Evolutionary conservation across 2,888 invertebrate genomes (phyloP).

Genomic region (Heliconius hortense): DNA sequence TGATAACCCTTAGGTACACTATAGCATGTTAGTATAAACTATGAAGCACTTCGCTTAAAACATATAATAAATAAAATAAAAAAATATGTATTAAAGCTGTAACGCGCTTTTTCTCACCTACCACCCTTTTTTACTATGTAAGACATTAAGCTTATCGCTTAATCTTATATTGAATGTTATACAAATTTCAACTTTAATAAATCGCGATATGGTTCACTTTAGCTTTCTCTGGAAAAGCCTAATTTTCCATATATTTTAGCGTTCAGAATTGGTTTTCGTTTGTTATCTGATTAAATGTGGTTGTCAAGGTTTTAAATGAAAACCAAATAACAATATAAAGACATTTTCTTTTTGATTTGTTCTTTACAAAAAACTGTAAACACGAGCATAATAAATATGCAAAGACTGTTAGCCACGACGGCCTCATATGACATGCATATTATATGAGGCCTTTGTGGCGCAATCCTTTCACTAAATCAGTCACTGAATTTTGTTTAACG

Average conservation of each 20-base stretch:
- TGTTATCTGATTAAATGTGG: slow-evolving; percentile 31
- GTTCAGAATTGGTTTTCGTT: slow-evolving; percentile 14
- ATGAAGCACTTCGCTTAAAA: background rate
- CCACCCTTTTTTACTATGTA: slow-evolving; percentile 11
- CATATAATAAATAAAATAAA: background rate
- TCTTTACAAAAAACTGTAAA: background rate
- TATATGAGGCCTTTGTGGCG: no score
- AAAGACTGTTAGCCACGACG: no score
- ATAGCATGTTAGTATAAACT: background rate
- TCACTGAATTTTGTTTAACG: no score
- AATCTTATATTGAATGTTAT: background rate
- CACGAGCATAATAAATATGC: no score
- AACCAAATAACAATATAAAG: slow-evolving; percentile 8
- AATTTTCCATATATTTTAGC: background rate
- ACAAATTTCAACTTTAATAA: background rate
- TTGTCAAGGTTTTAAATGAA: slow-evolving; percentile 20
- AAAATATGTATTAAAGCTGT: background rate
- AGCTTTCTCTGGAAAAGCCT: background rate
- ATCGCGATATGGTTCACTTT: background rate
- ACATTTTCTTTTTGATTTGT: slow-evolving; percentile 3
- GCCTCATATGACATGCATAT: no score
- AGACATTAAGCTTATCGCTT: slow-evolving; percentile 20
- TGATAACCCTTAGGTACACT: slow-evolving; percentile 1
- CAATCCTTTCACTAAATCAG: no score
- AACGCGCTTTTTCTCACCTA: slow-evolving; percentile 11